Percentiles rank a stretch among this genome's conserved stretches.
Conservation (phyloP, 2,888 invertebrate species). For the Cotesia congregata region DNA sequence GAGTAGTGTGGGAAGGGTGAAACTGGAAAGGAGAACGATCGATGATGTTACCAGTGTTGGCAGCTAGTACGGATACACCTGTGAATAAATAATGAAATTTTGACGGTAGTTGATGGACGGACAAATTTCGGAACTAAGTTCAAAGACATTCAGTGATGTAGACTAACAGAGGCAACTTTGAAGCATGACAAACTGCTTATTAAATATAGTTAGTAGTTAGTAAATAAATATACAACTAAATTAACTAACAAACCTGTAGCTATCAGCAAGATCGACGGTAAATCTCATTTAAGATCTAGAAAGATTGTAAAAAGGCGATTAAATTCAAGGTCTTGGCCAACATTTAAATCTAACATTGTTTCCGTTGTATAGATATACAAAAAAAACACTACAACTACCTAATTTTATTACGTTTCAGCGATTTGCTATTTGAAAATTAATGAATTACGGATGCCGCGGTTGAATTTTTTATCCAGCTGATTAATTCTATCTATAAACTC, state of each 20-base stretch:
- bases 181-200: neutral
- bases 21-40: conserved; percentile 52
- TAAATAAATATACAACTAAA: neutral
- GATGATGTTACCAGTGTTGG: conserved; percentile 44
- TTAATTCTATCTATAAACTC: too few species aligned
- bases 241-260: neutral
- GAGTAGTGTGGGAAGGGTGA: conserved; percentile 41
- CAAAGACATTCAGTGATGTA: neutral
- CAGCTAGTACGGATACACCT: conserved; percentile 21
- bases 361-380: conserved; percentile 1
- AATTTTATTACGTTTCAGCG: too few species aligned
- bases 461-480: too few species aligned
- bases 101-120: conserved; percentile 3
- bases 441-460: too few species aligned
- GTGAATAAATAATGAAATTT: conserved; percentile 31
- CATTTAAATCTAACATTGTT: conserved; percentile 2
- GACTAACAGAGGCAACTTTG: neutral
- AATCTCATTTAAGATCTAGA: neutral
- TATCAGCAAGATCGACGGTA: neutral
- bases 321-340: conserved; percentile 15
- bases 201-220: neutral
- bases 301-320: conserved; percentile 18
- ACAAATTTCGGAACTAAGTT: neutral
- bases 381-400: too few species aligned
- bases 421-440: too few species aligned